Conservation (phyloP, 2,797 vertebrate species). For the Falco biarmicus region DNA sequence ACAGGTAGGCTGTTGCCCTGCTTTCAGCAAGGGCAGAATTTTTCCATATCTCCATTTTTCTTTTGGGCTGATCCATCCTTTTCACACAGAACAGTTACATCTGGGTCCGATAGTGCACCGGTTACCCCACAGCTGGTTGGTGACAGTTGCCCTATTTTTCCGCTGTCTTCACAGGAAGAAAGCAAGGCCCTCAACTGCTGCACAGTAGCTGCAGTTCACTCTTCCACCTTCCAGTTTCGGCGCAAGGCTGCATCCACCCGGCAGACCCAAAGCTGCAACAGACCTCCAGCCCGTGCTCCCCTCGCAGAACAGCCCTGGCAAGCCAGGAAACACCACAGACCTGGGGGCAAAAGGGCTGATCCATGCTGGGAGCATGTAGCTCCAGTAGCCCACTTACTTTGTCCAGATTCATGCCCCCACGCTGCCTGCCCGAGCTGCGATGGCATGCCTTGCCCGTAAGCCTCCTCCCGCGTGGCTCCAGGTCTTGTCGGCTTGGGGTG, state of each 20-base stretch:
- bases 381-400: background rate
- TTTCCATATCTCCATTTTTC: background rate
- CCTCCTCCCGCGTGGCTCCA: background rate
- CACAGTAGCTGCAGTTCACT: background rate
- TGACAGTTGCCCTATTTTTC: background rate
- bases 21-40: background rate
- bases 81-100: background rate
- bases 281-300: background rate
- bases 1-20: background rate
- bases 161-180: background rate
- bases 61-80: background rate
- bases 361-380: background rate
- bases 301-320: background rate
- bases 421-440: background rate
- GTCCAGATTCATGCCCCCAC: background rate
- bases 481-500: background rate
- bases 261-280: background rate
- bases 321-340: accelerated
- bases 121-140: accelerated
- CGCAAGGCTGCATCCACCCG: background rate
- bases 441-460: accelerated
- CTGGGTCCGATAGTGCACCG: background rate
- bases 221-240: background rate
- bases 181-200: background rate
- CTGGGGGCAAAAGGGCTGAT: accelerated